These are phyloP conservation scores for Urocynchramus pylzowi DNA, from an alignment of 2,113 vertebrate genomes.

Conservation along the genomic window DNA sequence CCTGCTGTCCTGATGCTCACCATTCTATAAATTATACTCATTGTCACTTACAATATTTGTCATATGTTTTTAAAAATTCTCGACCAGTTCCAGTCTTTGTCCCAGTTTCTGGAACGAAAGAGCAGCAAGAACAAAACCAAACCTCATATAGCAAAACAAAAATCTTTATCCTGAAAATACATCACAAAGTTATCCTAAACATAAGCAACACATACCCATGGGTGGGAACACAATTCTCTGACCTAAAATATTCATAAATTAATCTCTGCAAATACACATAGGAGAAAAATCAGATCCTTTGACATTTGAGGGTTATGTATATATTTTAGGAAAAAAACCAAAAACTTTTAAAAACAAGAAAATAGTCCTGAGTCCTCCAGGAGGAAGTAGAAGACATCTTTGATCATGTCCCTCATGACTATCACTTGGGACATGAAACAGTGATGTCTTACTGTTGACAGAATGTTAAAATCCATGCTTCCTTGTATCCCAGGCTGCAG, in stretches of 20 bases:
- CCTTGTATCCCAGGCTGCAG: neutral
- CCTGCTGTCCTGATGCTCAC: neutral
- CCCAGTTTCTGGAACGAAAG: neutral
- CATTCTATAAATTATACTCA: neutral
- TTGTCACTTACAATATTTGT: neutral
- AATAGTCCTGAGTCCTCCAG: neutral
- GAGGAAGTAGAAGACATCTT: neutral
- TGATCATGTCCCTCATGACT: neutral
- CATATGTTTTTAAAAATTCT: neutral
- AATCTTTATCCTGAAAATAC: neutral
- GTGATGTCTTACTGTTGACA: neutral
- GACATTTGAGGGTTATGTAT: neutral
- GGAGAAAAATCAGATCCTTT: neutral
- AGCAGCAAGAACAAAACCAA: neutral
- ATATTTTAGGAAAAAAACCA: neutral
- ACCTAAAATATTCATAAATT: conserved; percentile 15
- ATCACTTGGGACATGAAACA: neutral
- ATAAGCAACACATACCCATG: neutral
- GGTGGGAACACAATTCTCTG: neutral
- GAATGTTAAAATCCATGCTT: neutral
- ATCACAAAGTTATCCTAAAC: neutral
- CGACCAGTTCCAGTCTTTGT: neutral
- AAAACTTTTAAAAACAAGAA: neutral
- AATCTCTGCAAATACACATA: neutral
- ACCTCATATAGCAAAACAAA: neutral